phyloP scores from a whole-genome alignment of 2,888 invertebrate genomes.

The Stomorhina lunata region DNA sequence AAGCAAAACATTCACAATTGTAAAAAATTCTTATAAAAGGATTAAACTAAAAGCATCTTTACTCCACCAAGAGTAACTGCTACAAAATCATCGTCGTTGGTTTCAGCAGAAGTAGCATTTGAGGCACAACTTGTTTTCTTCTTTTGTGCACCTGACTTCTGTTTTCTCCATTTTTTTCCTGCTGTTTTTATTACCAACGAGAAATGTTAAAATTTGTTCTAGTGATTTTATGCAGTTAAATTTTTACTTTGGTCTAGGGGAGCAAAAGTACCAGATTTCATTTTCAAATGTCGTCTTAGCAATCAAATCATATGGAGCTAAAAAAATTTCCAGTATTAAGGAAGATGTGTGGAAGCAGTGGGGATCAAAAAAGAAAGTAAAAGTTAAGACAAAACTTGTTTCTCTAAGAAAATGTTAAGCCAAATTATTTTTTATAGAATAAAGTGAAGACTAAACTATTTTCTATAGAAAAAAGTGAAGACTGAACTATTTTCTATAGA shows the following conservation, averaged over 20 bases:
- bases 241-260: neutral
- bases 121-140: conserved; percentile 17
- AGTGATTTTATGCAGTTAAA: neutral
- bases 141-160: conserved; percentile 29
- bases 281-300: conserved; percentile 14
- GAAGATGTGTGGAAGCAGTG: neutral
- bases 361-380: neutral
- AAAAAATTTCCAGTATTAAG: neutral
- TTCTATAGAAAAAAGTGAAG: neutral
- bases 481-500: neutral
- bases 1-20: neutral
- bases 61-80: conserved; percentile 1
- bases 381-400: too few species aligned
- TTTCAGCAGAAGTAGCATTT: neutral
- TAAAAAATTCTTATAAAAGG: conserved; percentile 9
- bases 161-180: neutral
- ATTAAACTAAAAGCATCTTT: conserved; percentile 52
- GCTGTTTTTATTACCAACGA: neutral
- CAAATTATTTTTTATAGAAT: too few species aligned
- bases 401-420: too few species aligned
- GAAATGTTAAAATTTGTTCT: conserved; percentile 26
- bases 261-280: conserved; percentile 17
- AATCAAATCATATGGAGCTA: conserved; percentile 13
- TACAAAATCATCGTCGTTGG: neutral
- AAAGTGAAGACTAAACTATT: too few species aligned